phyloP scores from a whole-genome alignment of 2,113 vertebrate species.

The Progne subis region DNA sequence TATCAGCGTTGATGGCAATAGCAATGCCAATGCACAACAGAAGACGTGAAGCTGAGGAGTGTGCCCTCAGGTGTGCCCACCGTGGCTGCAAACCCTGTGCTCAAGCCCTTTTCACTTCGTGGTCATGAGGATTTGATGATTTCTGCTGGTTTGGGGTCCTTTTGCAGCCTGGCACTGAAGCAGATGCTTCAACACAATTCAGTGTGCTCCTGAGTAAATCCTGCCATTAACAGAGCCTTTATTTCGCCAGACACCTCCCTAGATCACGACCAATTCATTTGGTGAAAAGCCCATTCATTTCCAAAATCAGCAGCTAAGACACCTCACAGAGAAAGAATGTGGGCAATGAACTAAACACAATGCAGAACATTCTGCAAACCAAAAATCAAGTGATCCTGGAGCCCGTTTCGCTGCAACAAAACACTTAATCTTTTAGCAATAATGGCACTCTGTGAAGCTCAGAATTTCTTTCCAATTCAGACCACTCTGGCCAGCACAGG shows the following conservation, averaged over 20 bases:
- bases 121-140: fast-evolving
- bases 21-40: neutral
- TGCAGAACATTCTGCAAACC: neutral
- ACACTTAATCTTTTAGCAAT: neutral
- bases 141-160: neutral
- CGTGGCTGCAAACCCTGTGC: neutral
- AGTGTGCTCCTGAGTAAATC: neutral
- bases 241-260: neutral
- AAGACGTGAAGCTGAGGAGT: neutral
- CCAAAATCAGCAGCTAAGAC: neutral
- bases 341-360: neutral
- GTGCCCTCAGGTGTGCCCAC: neutral
- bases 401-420: neutral
- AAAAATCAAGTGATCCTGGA: neutral
- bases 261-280: neutral
- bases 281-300: neutral
- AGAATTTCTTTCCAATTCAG: neutral
- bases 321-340: neutral
- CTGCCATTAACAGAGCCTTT: neutral
- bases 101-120: neutral
- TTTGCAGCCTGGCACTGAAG: neutral
- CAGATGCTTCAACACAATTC: neutral
- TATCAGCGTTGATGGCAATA: neutral
- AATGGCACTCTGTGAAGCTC: neutral
- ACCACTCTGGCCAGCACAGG: neutral